Evolutionary conservation across 1,140 invertebrate species (phyloP), one percentile per base, ranked within the genome.

Genomic region (Hermetia illucens): DNA sequence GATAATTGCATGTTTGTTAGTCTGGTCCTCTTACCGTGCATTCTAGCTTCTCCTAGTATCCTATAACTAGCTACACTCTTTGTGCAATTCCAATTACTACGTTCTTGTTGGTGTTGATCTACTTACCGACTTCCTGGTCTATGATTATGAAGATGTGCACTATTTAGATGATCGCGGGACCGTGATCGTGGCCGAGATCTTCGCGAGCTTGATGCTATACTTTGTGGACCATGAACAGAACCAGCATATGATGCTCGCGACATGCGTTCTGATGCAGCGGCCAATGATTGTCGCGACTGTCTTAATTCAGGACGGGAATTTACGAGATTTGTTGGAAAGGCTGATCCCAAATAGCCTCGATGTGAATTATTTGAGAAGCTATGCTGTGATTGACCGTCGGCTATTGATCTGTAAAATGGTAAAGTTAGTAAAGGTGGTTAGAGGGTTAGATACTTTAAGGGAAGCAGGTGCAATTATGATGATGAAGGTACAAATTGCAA

Each of bases 381-480:
- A 48, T 87, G 78, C 53, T 86, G 82, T 18, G 82, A 85, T 54
- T 87, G 83, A 35, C 83, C 82, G 57, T 89, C 83, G 22, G 81
- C 81, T 38, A 85, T 69, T 25, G 81, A 84, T 42, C 58, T 46
- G 20, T 39, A n/a, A n/a, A n/a, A n/a, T n/a, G n/a, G n/a, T n/a
- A n/a, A n/a, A n/a, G n/a, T n/a, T n/a, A n/a, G n/a, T n/a, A n/a
- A n/a, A n/a, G n/a, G n/a, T n/a, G n/a, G n/a, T n/a, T n/a, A n/a
- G n/a, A n/a, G n/a, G n/a, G n/a, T n/a, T n/a, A n/a, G n/a, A n/a
- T n/a, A n/a, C n/a, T n/a, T n/a, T n/a, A n/a, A n/a, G n/a, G n/a
- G n/a, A n/a, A n/a, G n/a, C n/a, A n/a, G n/a, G n/a, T n/a, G n/a
- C n/a, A n/a, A n/a, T n/a, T n/a, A n/a, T n/a, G n/a, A n/a, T n/a